These are phyloP conservation scores for Prinia subflava DNA, from an alignment of 2,113 vertebrate genomes.

Conservation along the genomic window DNA sequence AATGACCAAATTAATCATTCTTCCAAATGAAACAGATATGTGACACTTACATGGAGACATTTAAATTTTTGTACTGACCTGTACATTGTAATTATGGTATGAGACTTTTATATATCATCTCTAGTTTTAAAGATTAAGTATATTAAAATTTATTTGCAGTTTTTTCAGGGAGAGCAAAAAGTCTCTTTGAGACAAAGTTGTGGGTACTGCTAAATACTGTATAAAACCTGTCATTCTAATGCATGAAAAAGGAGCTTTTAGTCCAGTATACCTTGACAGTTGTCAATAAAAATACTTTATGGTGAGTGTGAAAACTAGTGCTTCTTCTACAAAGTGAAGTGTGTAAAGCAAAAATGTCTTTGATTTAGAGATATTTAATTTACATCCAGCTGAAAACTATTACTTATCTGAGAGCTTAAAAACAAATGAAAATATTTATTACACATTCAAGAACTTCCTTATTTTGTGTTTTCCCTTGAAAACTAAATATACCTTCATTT, in stretches of 20 bases:
- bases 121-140: neutral
- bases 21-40: neutral
- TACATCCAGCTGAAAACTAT: neutral
- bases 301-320: neutral
- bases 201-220: fast-evolving
- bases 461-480: neutral
- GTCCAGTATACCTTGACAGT: neutral
- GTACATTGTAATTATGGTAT: neutral
- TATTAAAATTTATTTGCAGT: neutral
- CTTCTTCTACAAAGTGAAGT: neutral
- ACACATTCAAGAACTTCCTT: neutral
- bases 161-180: neutral
- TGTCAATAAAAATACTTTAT: neutral
- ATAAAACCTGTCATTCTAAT: neutral
- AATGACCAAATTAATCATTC: neutral
- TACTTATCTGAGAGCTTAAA: neutral
- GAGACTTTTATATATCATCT: neutral
- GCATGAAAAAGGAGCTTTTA: neutral
- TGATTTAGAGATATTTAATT: neutral
- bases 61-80: neutral
- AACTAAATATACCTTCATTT: neutral
- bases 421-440: neutral
- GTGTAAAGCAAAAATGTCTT: neutral
- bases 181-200: neutral
- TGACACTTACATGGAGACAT: neutral